Percentiles rank a stretch among this genome's conserved stretches.
phyloP scores from a whole-genome alignment of 2,113 vertebrate genomes.

The Prochilodus magdalenae region DNA sequence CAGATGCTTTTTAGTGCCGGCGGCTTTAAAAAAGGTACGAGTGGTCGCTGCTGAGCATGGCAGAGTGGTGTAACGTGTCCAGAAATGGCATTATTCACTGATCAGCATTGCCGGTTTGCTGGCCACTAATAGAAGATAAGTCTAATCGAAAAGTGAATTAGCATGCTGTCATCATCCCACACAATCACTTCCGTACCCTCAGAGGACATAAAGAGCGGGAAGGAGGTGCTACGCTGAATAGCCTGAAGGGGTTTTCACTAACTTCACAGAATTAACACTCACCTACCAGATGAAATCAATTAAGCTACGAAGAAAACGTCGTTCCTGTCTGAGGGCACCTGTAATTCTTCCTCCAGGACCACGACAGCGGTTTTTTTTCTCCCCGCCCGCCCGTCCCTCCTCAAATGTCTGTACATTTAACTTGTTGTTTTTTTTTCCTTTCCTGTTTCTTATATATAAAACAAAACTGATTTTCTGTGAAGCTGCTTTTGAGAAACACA shows the following conservation, averaged over 20 bases:
- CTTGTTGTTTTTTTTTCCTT: no score
- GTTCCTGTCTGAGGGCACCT: conserved; percentile 28
- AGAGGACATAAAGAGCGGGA: neutral
- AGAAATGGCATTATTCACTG: neutral
- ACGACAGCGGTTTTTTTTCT: no score
- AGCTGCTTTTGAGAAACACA: no score
- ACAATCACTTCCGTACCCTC: neutral
- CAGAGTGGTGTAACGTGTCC: neutral
- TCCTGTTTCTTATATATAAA: no score
- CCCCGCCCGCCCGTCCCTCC: no score
- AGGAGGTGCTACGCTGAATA: neutral
- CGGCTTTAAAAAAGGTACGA: no score
- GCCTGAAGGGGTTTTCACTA: conserved; percentile 3
- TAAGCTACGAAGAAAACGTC: conserved; percentile 24
- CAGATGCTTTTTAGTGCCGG: no score
- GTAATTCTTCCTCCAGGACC: conserved; percentile 36
- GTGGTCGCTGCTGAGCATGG: neutral
- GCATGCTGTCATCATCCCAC: neutral
- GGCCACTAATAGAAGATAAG: neutral
- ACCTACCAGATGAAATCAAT: neutral
- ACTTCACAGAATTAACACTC: neutral
- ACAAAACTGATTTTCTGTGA: no score
- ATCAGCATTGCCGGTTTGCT: neutral
- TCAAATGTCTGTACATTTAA: no score
- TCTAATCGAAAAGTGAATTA: neutral